Conservation (phyloP, 2,888 invertebrate species). For the Zaprionus bogoriensis region DNA sequence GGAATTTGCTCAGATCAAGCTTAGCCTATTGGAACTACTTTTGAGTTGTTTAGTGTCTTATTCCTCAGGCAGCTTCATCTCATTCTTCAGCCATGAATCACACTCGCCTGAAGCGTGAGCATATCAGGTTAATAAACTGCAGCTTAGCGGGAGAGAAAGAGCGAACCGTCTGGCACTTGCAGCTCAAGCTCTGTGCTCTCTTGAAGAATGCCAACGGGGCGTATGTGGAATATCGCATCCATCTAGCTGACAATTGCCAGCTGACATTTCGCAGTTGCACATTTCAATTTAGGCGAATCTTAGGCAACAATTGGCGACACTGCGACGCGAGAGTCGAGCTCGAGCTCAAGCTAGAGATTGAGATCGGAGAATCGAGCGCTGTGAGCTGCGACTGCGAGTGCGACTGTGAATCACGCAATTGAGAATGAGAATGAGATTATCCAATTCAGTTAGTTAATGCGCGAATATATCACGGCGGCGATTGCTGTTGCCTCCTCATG, state of each 20-base stretch:
- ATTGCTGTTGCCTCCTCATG: not conserved
- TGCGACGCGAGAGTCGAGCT: slow-evolving; percentile 49
- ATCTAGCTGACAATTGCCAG: slow-evolving; percentile 74
- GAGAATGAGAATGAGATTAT: slow-evolving; percentile 72
- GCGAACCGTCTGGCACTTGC: not conserved
- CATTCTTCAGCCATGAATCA: slow-evolving; percentile 32
- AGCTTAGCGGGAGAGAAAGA: slow-evolving; percentile 4
- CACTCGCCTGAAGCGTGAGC: slow-evolving; percentile 1
- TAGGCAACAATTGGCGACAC: slow-evolving; percentile 55
- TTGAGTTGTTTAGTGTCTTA: slow-evolving; percentile 10
- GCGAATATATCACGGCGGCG: slow-evolving; percentile 24
- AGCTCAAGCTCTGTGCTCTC: not conserved
- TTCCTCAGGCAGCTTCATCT: slow-evolving; percentile 9
- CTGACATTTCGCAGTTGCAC: slow-evolving; percentile 80
- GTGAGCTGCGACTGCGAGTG: too few species aligned
- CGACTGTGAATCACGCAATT: too few species aligned
- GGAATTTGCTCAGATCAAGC: too few species aligned
- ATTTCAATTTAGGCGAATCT: slow-evolving; percentile 78
- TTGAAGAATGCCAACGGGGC: slow-evolving; percentile 46
- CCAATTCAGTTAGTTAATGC: slow-evolving; percentile 77
- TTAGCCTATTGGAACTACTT: too few species aligned
- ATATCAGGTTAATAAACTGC: slow-evolving; percentile 53
- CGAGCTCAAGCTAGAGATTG: too few species aligned
- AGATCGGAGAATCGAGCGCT: too few species aligned
- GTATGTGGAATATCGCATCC: slow-evolving; percentile 71